These are phyloP conservation scores for Dicranocentrus wangi DNA, from an alignment of 2,888 invertebrate species.

Conservation along the genomic window DNA sequence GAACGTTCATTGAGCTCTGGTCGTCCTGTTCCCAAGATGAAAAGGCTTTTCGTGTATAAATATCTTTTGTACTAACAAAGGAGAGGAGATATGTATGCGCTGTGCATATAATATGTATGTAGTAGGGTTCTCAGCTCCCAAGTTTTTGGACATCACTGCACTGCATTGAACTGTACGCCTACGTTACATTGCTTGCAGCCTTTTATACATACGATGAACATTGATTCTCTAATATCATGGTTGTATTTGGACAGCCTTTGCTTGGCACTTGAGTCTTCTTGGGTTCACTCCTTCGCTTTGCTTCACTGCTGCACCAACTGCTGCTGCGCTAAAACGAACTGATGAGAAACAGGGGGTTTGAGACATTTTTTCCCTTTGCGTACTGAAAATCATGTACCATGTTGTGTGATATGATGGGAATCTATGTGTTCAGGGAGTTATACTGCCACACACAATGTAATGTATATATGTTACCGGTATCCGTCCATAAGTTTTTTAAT, in stretches of 20 bases:
- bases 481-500: background rate
- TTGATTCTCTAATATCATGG: background rate
- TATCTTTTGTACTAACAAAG: background rate
- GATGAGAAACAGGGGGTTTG: conserved; percentile 56
- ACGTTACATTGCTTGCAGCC: too few species aligned
- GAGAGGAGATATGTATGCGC: too few species aligned
- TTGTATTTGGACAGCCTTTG: conserved; percentile 38
- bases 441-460: background rate
- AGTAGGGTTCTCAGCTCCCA: background rate
- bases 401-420: background rate
- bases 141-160: conserved; percentile 40
- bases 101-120: conserved; percentile 10
- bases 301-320: conserved; percentile 21
- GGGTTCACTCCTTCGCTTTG: conserved; percentile 25
- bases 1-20: conserved; percentile 69
- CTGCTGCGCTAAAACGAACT: conserved; percentile 25
- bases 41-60: background rate
- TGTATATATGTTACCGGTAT: conserved; percentile 62
- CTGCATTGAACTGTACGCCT: background rate
- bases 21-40: background rate
- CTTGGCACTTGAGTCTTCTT: conserved; percentile 6
- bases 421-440: background rate
- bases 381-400: conserved; percentile 5
- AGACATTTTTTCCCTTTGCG: conserved; percentile 47
- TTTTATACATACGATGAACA: background rate